Evolutionary conservation across 2,888 invertebrate species (phyloP).

Genomic region (Nasonovia ribisnigri): DNA sequence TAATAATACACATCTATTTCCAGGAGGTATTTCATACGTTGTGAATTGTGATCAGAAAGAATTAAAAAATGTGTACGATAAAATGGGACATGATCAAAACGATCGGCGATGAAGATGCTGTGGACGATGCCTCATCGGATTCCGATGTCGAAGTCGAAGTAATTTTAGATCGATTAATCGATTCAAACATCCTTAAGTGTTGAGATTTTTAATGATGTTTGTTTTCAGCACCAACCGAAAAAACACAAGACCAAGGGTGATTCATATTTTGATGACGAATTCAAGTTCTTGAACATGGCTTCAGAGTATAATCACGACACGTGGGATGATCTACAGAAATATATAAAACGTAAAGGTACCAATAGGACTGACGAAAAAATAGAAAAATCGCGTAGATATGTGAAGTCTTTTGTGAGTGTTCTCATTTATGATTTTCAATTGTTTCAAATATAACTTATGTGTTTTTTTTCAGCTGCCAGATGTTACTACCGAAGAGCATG

Average conservation of each 20-base stretch:
- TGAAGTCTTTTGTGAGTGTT: conserved; percentile 72
- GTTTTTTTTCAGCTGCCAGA: conserved; percentile 49
- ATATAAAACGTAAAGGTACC: conserved; percentile 83
- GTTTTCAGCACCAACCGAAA: conserved; percentile 83
- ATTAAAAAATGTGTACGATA: conserved; percentile 4
- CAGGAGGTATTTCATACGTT: background rate
- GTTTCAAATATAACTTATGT: background rate
- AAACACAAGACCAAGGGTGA: conserved; percentile 80
- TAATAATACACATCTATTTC: background rate
- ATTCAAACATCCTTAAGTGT: background rate
- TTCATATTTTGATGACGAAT: conserved; percentile 84
- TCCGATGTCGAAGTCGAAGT: conserved; percentile 87
- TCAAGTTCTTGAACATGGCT: conserved; percentile 83
- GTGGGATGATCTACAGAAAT: conserved; percentile 84
- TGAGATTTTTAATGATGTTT: conserved; percentile 43
- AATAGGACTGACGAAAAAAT: conserved; percentile 89
- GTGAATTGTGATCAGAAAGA: background rate
- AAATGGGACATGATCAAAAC: conserved; percentile 80
- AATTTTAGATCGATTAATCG: conserved; percentile 68
- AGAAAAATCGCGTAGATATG: conserved; percentile 74
- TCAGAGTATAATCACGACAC: conserved; percentile 86
- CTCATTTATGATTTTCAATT: background rate
- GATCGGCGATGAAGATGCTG: conserved; percentile 85
- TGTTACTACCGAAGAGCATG: conserved; percentile 71
- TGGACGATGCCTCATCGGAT: conserved; percentile 82